phyloP scores from a whole-genome alignment of 2,888 invertebrate genomes.

The Drosophila recens region DNA sequence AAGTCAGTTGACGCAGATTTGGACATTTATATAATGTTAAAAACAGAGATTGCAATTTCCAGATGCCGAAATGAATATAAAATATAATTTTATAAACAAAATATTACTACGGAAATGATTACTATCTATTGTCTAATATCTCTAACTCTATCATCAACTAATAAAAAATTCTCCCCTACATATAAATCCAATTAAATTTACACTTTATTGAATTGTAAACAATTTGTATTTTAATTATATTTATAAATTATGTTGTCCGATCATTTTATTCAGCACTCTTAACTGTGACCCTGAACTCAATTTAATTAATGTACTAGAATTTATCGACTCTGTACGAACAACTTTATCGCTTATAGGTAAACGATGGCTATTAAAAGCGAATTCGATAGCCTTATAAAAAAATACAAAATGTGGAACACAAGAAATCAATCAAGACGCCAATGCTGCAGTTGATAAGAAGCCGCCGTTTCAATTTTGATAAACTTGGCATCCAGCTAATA shows the following conservation, averaged over 20 bases:
- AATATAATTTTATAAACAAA: not conserved
- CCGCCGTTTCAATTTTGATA: conserved; percentile 22
- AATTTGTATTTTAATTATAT: conserved; percentile 22
- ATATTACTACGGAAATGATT: not conserved
- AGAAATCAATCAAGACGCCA: conserved; percentile 53
- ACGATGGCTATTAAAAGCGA: conserved; percentile 35
- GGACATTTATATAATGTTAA: not conserved
- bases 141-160: not conserved
- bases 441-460: conserved; percentile 39
- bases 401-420: conserved; percentile 47
- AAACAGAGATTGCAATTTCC: conserved; percentile 12
- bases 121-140: not conserved
- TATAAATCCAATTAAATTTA: not conserved
- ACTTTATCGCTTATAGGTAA: conserved; percentile 40
- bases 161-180: not conserved
- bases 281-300: conserved; percentile 49
- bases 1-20: not conserved
- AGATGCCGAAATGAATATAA: not conserved
- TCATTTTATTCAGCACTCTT: conserved; percentile 10
- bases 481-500: conserved; percentile 44
- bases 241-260: conserved; percentile 8
- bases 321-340: conserved; percentile 1
- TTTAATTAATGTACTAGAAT: conserved; percentile 27
- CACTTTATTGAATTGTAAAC: conserved; percentile 1
- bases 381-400: conserved; percentile 40